Evolutionary conservation across 2,797 vertebrate species (phyloP), one percentile per base, ranked within the genome.

Genomic region (Pristis pectinata): DNA sequence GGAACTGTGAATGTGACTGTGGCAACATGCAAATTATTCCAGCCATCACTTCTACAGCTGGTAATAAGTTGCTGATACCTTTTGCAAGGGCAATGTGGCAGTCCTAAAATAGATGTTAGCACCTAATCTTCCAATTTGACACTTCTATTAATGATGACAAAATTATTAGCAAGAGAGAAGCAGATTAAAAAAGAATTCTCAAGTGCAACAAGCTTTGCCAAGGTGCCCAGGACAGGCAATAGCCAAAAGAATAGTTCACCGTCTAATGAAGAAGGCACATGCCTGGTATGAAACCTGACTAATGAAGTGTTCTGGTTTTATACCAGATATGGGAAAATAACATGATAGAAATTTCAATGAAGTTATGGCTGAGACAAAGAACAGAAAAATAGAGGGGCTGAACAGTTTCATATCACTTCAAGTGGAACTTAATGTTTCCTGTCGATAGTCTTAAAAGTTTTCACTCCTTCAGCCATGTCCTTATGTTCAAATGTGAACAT

Each of bases 1-100:
- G n/a, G 59, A 91, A 67, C 87, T 67, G 76, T 77, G n/a, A 91
- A 67, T 41, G 17, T 67, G 59, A 64, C 92, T 53, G 92, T n/a
- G 49, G 70, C 92, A 34, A 94, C 24, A 53, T 67, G 27, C 24
- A 24, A 4, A 19, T 10, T 44, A 15, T 67, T 67, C 7, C 17
- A 64, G 61, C 87, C 22, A 67, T 61, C 87, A 91, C n/a, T 91
- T 61, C 59, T 89, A 17, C 30, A 61, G 30, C 85, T 59, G 85
- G 30, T 1, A 89, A 37, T 91, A 17, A 91, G 8, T 11, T 8
- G 59, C n/a, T 67, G 87, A 67, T 10, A 1, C n/a, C 61, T 91
- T 91, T 67, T 9, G 34, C 87, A 64, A 24, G 87, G 87, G 19
- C 87, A 61, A 91, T 6, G n/a, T 41, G 59, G 59, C 34, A 64